Evolutionary conservation across 2,113 vertebrate genomes (phyloP).

Genomic region (Fukomys damarensis): DNA sequence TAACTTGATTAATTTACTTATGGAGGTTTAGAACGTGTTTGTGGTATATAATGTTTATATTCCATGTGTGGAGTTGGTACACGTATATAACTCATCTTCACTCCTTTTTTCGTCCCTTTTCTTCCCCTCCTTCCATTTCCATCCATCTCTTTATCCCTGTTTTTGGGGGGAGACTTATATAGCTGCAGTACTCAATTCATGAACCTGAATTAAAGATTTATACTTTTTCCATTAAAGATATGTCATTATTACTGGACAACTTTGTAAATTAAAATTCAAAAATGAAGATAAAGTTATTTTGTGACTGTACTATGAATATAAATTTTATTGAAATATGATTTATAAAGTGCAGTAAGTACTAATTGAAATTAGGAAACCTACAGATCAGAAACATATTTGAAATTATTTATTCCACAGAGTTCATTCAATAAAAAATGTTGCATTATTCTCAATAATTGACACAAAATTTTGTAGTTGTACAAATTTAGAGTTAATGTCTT

Average conservation of each 20-base stretch:
- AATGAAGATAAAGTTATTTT: not conserved
- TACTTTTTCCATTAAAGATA: not conserved
- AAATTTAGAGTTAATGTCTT: not conserved
- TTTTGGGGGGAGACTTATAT: not conserved
- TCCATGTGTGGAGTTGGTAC: not conserved
- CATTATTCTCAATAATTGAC: not conserved
- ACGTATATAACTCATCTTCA: not conserved
- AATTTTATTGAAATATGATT: not conserved
- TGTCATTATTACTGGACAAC: not conserved
- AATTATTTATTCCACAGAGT: not conserved
- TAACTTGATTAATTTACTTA: not conserved
- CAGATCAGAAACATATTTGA: not conserved
- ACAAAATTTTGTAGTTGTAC: not conserved
- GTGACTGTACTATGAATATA: not conserved
- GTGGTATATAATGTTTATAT: not conserved
- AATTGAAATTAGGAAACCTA: not conserved
- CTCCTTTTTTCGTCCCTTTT: not conserved
- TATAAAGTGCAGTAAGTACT: not conserved
- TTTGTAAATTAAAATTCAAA: conserved; percentile 10
- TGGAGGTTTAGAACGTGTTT: not conserved
- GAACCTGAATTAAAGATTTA: not conserved
- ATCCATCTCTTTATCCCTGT: not conserved
- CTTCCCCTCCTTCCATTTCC: not conserved
- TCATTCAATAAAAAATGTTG: not conserved
- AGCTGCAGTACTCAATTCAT: not conserved